These are phyloP conservation scores for Balanococcus diminutus DNA, from an alignment of 2,888 invertebrate genomes.

Conservation along the genomic window DNA sequence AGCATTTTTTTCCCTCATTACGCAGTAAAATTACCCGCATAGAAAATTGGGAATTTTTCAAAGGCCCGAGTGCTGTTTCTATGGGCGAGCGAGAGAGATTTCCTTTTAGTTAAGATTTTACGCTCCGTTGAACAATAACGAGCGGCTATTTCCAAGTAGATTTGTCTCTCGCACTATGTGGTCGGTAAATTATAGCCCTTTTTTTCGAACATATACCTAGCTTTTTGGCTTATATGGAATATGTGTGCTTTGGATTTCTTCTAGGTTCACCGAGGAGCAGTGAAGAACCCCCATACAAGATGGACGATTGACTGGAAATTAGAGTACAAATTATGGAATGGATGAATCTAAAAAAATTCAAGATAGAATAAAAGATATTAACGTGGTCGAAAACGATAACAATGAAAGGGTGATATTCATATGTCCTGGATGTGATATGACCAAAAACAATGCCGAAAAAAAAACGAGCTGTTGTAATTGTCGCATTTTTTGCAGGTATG, in stretches of 20 bases:
- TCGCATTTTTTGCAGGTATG: conserved; percentile 43
- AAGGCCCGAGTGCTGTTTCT: conserved; percentile 9
- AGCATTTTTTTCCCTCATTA: conserved; percentile 21
- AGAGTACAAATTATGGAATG: conserved; percentile 49
- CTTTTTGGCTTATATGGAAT: not conserved
- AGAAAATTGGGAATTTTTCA: conserved; percentile 20
- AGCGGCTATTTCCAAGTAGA: conserved; percentile 31
- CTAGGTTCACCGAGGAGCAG: not conserved
- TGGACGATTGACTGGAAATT: conserved; percentile 6
- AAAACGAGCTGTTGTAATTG: conserved; percentile 47
- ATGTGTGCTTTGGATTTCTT: not conserved
- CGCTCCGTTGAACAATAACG: not conserved
- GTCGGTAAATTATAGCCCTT: not conserved
- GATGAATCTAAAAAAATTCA: conserved; percentile 49
- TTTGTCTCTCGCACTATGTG: conserved; percentile 21
- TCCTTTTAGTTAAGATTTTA: conserved; percentile 29
- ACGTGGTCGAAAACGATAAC: conserved; percentile 19
- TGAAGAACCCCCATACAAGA: not conserved
- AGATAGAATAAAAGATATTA: conserved; percentile 43
- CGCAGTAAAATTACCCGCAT: conserved; percentile 30
- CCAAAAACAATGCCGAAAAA: conserved; percentile 42
- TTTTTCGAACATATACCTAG: not conserved
- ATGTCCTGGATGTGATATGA: conserved; percentile 51
- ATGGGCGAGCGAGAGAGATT: conserved; percentile 36
- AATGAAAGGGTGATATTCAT: conserved; percentile 53